phyloP scores from a whole-genome alignment of 1,140 invertebrate species.

The Drosophila virilis region DNA sequence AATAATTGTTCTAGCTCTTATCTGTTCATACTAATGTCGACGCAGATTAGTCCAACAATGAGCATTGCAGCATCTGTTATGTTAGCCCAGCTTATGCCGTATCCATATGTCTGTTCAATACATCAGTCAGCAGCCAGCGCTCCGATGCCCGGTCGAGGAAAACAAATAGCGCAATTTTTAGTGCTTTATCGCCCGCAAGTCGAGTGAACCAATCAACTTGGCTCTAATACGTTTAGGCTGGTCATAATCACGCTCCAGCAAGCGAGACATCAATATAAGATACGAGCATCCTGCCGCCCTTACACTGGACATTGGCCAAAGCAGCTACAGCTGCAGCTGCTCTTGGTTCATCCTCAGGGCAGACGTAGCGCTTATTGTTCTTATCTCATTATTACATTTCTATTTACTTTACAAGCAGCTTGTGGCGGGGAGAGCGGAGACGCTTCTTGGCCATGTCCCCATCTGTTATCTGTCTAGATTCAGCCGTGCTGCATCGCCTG shows the following conservation, averaged over 20 bases:
- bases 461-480: not conserved
- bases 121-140: conserved; percentile 35
- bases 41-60: conserved; percentile 58
- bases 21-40: conserved; percentile 3
- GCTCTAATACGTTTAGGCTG: conserved; percentile 76
- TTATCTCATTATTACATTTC: conserved; percentile 81
- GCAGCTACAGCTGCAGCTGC: conserved; percentile 8
- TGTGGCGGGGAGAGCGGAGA: not conserved
- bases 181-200: conserved; percentile 56
- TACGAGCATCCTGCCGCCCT: not conserved
- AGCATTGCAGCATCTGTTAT: conserved; percentile 67
- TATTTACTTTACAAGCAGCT: conserved; percentile 64
- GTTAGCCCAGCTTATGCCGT: conserved; percentile 54
- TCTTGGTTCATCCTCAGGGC: conserved; percentile 8
- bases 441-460: not conserved
- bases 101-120: conserved; percentile 65
- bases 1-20: conserved; percentile 37
- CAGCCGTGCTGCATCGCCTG: not conserved
- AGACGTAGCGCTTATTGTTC: conserved; percentile 67
- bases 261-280: conserved; percentile 65
- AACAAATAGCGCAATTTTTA: conserved; percentile 78
- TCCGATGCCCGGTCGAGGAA: conserved; percentile 17
- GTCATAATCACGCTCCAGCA: conserved; percentile 80
- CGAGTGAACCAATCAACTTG: conserved; percentile 57
- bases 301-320: conserved; percentile 23